Evolutionary conservation across 2,797 vertebrate species (phyloP).

Genomic region (Pseudochirops corinnae): DNA sequence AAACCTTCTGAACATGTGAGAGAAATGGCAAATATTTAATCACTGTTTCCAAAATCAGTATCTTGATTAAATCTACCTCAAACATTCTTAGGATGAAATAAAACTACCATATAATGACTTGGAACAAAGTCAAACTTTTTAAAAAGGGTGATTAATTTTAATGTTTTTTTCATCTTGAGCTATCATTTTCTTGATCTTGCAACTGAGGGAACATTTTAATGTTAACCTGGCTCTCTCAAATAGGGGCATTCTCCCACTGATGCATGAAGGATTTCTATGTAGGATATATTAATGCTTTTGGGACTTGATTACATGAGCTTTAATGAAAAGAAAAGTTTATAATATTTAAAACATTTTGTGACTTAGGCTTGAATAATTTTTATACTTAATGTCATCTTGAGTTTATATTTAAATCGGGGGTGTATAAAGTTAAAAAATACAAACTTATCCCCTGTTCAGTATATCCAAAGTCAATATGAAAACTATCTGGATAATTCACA

Average conservation of each 20-base stretch:
- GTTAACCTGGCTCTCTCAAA: constrained; percentile 22
- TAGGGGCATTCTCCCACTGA: constrained; percentile 38
- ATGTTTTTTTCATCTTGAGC: constrained; percentile 22
- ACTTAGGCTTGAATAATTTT: constrained; percentile 19
- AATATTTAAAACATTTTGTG: constrained; percentile 48
- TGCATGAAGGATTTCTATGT: constrained; percentile 8
- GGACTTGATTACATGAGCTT: constrained; percentile 2
- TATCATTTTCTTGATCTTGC: constrained; percentile 41
- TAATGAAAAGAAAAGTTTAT: constrained; percentile 30
- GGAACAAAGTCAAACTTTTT: constrained; percentile 32
- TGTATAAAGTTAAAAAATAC: constrained; percentile 16
- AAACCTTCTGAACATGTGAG: background rate
- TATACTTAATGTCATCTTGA: constrained; percentile 26
- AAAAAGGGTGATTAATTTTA: constrained; percentile 29
- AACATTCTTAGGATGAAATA: background rate
- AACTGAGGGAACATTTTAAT: constrained; percentile 41
- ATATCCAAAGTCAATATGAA: background rate
- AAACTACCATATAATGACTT: constrained; percentile 18
- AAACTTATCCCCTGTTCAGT: background rate
- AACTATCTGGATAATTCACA: background rate
- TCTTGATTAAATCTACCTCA: constrained; percentile 5
- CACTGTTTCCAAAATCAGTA: background rate
- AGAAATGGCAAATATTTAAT: background rate
- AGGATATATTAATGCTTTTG: constrained; percentile 28
- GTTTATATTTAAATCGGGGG: constrained; percentile 26